Evolutionary conservation across 2,113 vertebrate species (phyloP).

Genomic region (Herpetotheres cachinnans): DNA sequence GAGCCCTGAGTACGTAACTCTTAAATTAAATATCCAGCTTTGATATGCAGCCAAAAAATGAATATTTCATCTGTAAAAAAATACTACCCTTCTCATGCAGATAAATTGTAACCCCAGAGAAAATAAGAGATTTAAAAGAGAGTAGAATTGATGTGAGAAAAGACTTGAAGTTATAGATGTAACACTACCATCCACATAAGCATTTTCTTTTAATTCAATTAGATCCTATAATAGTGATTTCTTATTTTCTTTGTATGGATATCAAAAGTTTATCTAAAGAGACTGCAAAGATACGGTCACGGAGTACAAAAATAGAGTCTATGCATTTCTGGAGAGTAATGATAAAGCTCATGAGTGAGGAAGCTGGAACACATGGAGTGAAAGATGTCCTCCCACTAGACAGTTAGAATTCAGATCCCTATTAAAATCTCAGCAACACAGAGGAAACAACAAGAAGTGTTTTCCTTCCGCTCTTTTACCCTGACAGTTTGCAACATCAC

Average conservation of each 20-base stretch:
- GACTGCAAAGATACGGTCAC: conserved; percentile 27
- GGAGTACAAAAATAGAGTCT: conserved; percentile 1
- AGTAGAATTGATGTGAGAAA: not conserved
- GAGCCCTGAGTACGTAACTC: not conserved
- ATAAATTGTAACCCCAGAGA: not conserved
- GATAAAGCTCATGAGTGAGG: conserved; percentile 10
- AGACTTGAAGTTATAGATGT: not conserved
- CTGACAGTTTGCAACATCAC: not conserved
- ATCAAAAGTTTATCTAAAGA: not conserved
- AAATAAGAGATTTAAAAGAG: not conserved
- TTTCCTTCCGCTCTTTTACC: not conserved
- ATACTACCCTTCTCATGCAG: not conserved
- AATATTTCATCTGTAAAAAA: not conserved
- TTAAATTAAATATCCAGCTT: not conserved
- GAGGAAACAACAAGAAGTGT: not conserved
- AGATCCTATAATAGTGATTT: not conserved
- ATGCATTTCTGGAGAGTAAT: not conserved
- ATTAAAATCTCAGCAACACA: conserved; percentile 35
- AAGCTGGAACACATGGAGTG: conserved; percentile 11
- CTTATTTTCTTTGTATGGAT: not conserved
- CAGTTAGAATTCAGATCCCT: conserved; percentile 17
- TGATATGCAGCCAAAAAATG: not conserved
- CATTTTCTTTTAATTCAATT: conserved; percentile 6
- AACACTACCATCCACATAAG: not conserved
- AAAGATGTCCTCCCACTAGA: conserved; percentile 36